Evolutionary conservation across 2,113 vertebrate species (phyloP).

Genomic region (Poeciliopsis retropinna): DNA sequence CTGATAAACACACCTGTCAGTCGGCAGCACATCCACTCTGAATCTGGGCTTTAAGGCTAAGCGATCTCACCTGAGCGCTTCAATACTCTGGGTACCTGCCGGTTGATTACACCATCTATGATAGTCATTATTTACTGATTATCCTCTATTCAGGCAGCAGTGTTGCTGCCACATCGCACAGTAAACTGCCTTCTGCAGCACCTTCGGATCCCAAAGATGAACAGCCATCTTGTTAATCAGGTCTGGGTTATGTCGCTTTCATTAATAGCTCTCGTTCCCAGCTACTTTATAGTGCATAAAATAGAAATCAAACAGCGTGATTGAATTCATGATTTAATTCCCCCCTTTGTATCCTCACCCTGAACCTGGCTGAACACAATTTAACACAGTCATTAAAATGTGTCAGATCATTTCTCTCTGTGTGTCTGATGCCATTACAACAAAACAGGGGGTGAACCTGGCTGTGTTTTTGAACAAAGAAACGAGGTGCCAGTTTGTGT

Average conservation of each 20-base stretch:
- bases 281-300: conserved; percentile 33
- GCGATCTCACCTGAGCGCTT: not conserved
- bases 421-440: conserved; percentile 23
- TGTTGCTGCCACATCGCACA: conserved; percentile 2
- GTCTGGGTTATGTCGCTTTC: conserved; percentile 30
- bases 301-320: not conserved
- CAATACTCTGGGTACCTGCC: conserved; percentile 1
- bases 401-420: conserved; percentile 24
- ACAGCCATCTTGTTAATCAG: conserved; percentile 42
- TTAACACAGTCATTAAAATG: conserved; percentile 33
- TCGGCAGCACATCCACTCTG: not conserved
- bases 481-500: conserved; percentile 15
- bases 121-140: conserved; percentile 41
- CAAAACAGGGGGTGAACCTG: conserved; percentile 5
- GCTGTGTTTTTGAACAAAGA: conserved; percentile 23
- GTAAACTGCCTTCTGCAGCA: conserved; percentile 9
- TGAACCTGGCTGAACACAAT: conserved; percentile 23
- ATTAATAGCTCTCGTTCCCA: conserved; percentile 40
- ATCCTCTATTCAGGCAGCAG: not conserved
- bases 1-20: not conserved
- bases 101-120: conserved; percentile 51
- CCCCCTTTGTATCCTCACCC: not conserved
- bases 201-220: conserved; percentile 50
- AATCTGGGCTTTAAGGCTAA: conserved; percentile 3
- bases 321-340: conserved; percentile 24